Evolutionary conservation across 2,888 invertebrate species (phyloP), one percentile per base, ranked within the genome.

Genomic region (Ryuthela nishihirai): DNA sequence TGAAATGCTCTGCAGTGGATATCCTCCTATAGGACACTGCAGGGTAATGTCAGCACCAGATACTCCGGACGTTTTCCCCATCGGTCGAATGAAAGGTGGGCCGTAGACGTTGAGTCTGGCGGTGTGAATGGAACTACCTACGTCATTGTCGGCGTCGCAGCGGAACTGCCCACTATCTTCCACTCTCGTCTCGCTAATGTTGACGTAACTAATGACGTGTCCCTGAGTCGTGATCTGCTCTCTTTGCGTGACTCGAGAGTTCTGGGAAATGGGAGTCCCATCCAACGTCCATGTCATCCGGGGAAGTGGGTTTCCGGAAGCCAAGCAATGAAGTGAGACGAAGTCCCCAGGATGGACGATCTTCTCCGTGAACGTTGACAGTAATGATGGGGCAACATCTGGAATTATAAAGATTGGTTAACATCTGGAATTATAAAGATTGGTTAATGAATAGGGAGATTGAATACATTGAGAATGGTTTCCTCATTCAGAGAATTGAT

Each of bases 371-470:
- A 39, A 39, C 10, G 17, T 20, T 17, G 9, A 9, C 17, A 69
- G 50, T 17, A 73, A 64, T 12, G 68, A 53, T 7, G 74, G 74
- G 38, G 68, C 68, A 5, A 73, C 59, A 58, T 58, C 85, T 39
- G 39, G 20, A 39, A 39, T 12, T 12, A 18, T 34, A 23, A 49
- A 49, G n/a, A n/a, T n/a, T n/a, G n/a, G n/a, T n/a, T n/a, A n/a
- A n/a, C n/a, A n/a, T n/a, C n/a, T n/a, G n/a, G n/a, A n/a, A n/a
- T n/a, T n/a, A n/a, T n/a, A n/a, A n/a, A n/a, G n/a, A n/a, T n/a
- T n/a, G n/a, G n/a, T n/a, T n/a, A n/a, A n/a, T n/a, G n/a, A n/a
- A n/a, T n/a, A n/a, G n/a, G n/a, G n/a, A n/a, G n/a, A n/a, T n/a
- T n/a, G n/a, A n/a, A n/a, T n/a, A n/a, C n/a, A n/a, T n/a, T n/a